Evolutionary conservation across 2,888 invertebrate species (phyloP).

Genomic region (Hydropsyche betteni): DNA sequence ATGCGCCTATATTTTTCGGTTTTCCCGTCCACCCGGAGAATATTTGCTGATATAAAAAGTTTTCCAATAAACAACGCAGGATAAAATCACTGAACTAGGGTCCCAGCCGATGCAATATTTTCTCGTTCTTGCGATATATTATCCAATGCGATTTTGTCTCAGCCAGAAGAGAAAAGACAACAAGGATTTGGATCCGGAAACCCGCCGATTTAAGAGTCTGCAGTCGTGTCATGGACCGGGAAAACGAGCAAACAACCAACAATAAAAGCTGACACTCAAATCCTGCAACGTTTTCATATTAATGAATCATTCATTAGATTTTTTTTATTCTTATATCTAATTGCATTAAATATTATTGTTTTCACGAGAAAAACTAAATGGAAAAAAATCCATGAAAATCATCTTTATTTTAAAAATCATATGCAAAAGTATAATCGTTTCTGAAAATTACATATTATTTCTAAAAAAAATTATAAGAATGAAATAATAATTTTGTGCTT

Average conservation of each 20-base stretch:
- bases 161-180: conserved; percentile 31
- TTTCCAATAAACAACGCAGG: conserved; percentile 46
- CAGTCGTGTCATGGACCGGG: no score
- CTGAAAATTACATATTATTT: no score
- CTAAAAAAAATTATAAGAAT: no score
- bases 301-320: no score
- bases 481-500: not conserved
- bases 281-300: no score
- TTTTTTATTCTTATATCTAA: no score
- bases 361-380: no score
- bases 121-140: conserved; percentile 37
- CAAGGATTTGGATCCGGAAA: conserved; percentile 21
- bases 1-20: conserved; percentile 22
- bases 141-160: conserved; percentile 27
- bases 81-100: conserved; percentile 41
- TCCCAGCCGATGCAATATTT: conserved; percentile 32
- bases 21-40: conserved; percentile 34
- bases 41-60: conserved; percentile 41
- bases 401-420: not conserved
- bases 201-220: conserved; percentile 15
- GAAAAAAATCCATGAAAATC: no score
- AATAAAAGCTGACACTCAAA: no score
- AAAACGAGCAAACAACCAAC: conserved; percentile 1
- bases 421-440: not conserved
- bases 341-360: no score